Percentiles rank a stretch among this genome's conserved stretches.
Evolutionary conservation across 2,797 vertebrate species (phyloP).

Genomic region (Esox masquinongy): DNA sequence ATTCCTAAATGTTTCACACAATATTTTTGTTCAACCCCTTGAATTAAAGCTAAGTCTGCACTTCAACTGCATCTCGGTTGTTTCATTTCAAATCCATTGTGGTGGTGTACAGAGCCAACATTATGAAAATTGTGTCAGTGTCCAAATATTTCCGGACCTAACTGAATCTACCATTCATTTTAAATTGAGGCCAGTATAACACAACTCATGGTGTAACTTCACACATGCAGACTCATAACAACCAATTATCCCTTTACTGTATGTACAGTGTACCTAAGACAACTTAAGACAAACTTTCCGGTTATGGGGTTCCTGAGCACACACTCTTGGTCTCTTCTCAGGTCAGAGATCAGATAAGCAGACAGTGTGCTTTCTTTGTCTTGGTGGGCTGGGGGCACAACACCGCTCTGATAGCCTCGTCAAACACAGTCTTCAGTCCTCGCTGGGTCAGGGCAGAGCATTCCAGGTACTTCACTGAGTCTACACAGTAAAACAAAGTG

Average conservation of each 20-base stretch:
- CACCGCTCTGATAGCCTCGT: constrained; percentile 88
- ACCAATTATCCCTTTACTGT: background rate
- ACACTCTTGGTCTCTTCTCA: background rate
- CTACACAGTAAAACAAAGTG: constrained; percentile 37
- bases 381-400: constrained; percentile 85
- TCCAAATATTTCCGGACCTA: too few relatives aligned
- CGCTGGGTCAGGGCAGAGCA: constrained; percentile 87
- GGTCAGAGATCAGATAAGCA: constrained; percentile 79
- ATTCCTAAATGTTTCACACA: too few relatives aligned
- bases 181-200: background rate
- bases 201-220: background rate
- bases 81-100: too few relatives aligned
- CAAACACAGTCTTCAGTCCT: constrained; percentile 88
- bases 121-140: too few relatives aligned
- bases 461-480: constrained; percentile 87
- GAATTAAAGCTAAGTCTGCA: too few relatives aligned
- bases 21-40: too few relatives aligned
- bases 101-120: too few relatives aligned
- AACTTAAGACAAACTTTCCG: background rate
- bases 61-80: too few relatives aligned
- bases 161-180: background rate
- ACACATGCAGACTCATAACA: background rate
- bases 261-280: too few relatives aligned
- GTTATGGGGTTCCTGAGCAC: constrained; percentile 24
- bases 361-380: constrained; percentile 78